Evolutionary conservation across 1,140 invertebrate genomes (phyloP), one percentile per base, ranked within the genome.

Genomic region (Drosophila ironensis): DNA sequence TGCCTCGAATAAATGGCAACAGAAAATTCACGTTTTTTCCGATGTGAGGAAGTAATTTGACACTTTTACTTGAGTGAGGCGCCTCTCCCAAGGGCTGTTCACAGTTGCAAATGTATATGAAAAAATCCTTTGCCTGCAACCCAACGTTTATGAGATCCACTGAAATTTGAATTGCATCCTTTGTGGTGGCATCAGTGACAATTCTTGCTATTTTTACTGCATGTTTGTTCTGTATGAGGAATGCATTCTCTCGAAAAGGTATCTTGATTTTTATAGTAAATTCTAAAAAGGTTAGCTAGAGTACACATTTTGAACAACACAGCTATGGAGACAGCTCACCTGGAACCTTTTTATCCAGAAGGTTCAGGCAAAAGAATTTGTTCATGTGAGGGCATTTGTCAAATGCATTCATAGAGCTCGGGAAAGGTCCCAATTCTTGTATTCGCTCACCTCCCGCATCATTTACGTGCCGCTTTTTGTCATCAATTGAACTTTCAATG

Each of bases 111-210:
- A 88, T 20, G 47, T 14, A 51, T 50, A 88, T 56, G 8, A 27
- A 33, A 47, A 54, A 88, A 8, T 57, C 56, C 2, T 75, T 44
- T 0, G 54, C 16, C 1, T 73, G 19, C 1, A 59, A 27, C 4
- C 69, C 87, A 14, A 82, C 76, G 40, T 87, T 88, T 4, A 88
- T 82, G 0, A 88, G 40, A 42, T 77, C 74, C 0, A 72, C 57
- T 1, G 42, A 69, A 27, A 88, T 59, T 46, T 82, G 72, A 20
- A 88, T 52, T 0, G 70, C 72, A 72, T 88, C 70, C 45, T 70
- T 78, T 33, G 70, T 82, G 0, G 80, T 88, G 3, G 80, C 70
- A 45, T 88, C 86, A 11, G 69, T 87, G 19, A 82, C 14, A 42
- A 88, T 72, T 42, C 37, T 64, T 2, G 67, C 47, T 7, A 88